A percentile compares a stretch with the other conserved stretches of the same genome.
Evolutionary conservation across 2,797 vertebrate genomes (phyloP).

Genomic region (Morus bassanus): DNA sequence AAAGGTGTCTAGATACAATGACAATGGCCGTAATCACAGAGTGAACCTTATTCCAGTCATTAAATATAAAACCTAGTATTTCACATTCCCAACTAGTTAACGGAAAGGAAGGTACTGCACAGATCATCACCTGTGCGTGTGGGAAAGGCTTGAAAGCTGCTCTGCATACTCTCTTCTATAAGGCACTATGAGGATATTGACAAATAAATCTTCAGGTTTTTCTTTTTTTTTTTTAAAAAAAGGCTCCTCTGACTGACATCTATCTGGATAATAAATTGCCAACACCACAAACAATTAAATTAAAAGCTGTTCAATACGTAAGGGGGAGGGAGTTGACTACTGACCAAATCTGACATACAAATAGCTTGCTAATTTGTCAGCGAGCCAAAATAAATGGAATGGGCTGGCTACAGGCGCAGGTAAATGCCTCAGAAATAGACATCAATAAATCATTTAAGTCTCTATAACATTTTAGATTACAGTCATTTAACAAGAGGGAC

Average conservation of each 20-base stretch:
- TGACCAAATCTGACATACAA: conserved; percentile 49
- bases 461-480: not conserved
- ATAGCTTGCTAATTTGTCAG: conserved; percentile 53
- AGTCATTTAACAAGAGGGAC: conserved; percentile 7
- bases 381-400: conserved; percentile 53
- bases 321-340: conserved; percentile 9
- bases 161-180: not conserved
- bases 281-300: conserved; percentile 44
- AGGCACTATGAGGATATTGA: not conserved
- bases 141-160: not conserved
- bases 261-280: conserved; percentile 21
- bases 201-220: not conserved
- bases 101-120: rapidly evolving
- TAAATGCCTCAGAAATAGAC: conserved; percentile 44
- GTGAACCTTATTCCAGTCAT: not conserved
- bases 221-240: not conserved
- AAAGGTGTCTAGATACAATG: not conserved
- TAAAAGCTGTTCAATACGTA: conserved; percentile 36
- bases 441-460: conserved; percentile 52
- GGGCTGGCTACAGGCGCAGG: conserved; percentile 32
- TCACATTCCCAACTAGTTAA: not conserved
- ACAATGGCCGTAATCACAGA: not conserved
- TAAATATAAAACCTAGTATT: not conserved
- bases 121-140: not conserved
- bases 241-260: not conserved